Percentiles rank a stretch among this genome's conserved stretches.
These are phyloP conservation scores for Decapterus maruadsi DNA, from an alignment of 2,797 vertebrate species.

Conservation along the genomic window DNA sequence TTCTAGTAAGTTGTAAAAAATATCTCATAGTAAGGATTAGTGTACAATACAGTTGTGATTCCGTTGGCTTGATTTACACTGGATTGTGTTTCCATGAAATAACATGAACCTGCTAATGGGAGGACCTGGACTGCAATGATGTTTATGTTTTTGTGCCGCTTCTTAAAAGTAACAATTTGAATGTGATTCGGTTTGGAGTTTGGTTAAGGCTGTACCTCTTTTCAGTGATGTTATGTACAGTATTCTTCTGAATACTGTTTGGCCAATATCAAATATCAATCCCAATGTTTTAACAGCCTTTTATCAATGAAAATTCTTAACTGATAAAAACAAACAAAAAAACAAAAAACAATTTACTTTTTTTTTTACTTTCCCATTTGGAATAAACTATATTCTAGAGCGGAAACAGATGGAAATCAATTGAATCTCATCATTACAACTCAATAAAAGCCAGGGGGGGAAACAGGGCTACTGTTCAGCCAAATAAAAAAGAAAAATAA, in stretches of 20 bases:
- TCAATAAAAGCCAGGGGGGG: constrained; percentile 69
- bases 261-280: constrained; percentile 38
- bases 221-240: constrained; percentile 35
- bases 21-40: constrained; percentile 71
- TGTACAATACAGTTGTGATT: constrained; percentile 72
- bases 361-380: constrained; percentile 51
- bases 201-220: constrained; percentile 52
- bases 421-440: constrained; percentile 66
- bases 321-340: constrained; percentile 5
- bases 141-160: constrained; percentile 24
- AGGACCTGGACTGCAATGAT: constrained; percentile 25
- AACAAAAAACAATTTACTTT: constrained; percentile 35
- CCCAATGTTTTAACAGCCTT: constrained; percentile 40
- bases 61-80: constrained; percentile 65
- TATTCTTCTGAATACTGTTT: constrained; percentile 11
- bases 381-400: constrained; percentile 38
- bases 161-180: constrained; percentile 22
- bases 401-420: constrained; percentile 67
- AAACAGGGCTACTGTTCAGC: constrained; percentile 47
- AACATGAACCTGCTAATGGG: constrained; percentile 33
- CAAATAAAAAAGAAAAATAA: constrained; percentile 57
- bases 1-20: constrained; percentile 73
- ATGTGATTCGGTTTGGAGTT: constrained; percentile 43
- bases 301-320: constrained; percentile 44
- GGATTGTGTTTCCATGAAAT: constrained; percentile 49